Evolutionary conservation across 2,113 vertebrate species (phyloP).

Genomic region (Herpetotheres cachinnans): DNA sequence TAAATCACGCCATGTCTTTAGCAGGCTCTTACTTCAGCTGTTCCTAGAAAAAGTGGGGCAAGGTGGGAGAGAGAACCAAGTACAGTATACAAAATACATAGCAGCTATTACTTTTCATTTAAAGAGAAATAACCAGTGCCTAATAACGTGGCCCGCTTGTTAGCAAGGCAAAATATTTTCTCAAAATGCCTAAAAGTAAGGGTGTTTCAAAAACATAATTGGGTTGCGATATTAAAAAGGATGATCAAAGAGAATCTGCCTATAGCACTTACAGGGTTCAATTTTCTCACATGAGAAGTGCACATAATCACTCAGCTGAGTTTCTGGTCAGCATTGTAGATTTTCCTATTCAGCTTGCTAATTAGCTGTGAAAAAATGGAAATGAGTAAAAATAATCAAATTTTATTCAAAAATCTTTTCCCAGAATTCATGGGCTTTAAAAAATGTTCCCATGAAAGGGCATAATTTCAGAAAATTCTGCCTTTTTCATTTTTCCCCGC

Average conservation of each 20-base stretch:
- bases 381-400: constrained; percentile 44
- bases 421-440: constrained; percentile 51
- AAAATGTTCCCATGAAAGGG: constrained; percentile 58
- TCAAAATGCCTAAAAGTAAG: constrained; percentile 21
- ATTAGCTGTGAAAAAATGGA: constrained; percentile 62
- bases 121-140: neutral
- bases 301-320: constrained; percentile 39
- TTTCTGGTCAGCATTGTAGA: constrained; percentile 40
- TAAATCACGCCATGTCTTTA: constrained; percentile 21
- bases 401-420: constrained; percentile 49
- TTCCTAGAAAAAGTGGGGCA: constrained; percentile 22
- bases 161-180: constrained; percentile 36
- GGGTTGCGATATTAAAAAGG: constrained; percentile 42
- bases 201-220: constrained; percentile 5
- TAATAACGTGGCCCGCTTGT: neutral
- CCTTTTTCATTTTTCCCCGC: neutral
- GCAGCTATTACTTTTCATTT: neutral
- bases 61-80: neutral
- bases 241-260: constrained; percentile 25
- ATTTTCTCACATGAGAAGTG: constrained; percentile 56
- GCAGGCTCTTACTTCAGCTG: constrained; percentile 24
- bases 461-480: constrained; percentile 59
- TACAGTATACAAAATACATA: neutral
- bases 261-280: constrained; percentile 35
- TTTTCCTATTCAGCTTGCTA: constrained; percentile 58